Evolutionary conservation across 2,113 vertebrate species (phyloP).

Genomic region (Oryzias curvinotus): DNA sequence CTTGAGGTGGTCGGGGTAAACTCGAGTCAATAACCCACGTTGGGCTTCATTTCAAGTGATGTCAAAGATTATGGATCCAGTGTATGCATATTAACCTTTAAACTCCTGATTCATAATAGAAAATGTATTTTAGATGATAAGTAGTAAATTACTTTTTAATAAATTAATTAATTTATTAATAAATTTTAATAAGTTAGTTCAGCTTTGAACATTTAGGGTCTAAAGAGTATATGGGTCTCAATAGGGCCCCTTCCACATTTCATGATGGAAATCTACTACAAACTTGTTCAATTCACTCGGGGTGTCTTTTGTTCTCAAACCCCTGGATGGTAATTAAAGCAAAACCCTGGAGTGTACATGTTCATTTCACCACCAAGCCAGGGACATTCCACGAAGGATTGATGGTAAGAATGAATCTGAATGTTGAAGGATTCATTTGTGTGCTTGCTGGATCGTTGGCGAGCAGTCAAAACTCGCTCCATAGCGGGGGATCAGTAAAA

Average conservation of each 20-base stretch:
- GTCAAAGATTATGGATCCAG: too few relatives aligned
- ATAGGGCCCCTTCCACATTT: slow-evolving; percentile 3
- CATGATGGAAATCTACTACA: slow-evolving; percentile 11
- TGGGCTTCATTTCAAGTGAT: too few relatives aligned
- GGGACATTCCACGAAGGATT: slow-evolving; percentile 58
- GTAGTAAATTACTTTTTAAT: too few relatives aligned
- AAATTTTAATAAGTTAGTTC: background rate
- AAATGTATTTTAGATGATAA: too few relatives aligned
- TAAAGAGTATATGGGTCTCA: background rate
- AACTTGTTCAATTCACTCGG: slow-evolving; percentile 3
- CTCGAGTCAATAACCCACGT: too few relatives aligned
- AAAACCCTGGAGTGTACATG: slow-evolving; percentile 44
- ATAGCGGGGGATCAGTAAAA: slow-evolving; percentile 50
- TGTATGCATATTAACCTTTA: too few relatives aligned
- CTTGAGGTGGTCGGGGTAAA: too few relatives aligned
- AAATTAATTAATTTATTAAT: too few relatives aligned
- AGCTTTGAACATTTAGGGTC: background rate
- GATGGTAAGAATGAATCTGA: slow-evolving; percentile 51
- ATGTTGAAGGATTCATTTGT: slow-evolving; percentile 65
- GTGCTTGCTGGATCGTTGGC: slow-evolving; percentile 42
- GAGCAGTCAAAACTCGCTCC: slow-evolving; percentile 51
- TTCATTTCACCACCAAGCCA: slow-evolving; percentile 32
- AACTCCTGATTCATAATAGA: too few relatives aligned
- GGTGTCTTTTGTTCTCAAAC: slow-evolving; percentile 24
- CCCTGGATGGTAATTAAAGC: slow-evolving; percentile 45